A percentile compares a stretch with the other conserved stretches of the same genome.
Evolutionary conservation across 2,888 invertebrate species (phyloP).

Genomic region (Polymixis flavicincta): DNA sequence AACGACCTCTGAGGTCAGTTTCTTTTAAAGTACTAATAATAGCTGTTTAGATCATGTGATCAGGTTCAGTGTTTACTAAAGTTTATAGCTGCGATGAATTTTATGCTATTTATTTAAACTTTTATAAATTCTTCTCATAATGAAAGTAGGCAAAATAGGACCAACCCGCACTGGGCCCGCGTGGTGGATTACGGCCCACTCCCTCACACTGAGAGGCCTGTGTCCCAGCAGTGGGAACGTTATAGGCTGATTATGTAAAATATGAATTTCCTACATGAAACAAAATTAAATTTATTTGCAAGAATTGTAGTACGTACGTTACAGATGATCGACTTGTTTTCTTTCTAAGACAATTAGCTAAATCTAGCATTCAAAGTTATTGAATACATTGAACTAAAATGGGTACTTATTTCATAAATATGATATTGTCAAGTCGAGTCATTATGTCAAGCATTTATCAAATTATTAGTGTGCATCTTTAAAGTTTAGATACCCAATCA

Average conservation of each 20-base stretch:
- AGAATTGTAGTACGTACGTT: background rate
- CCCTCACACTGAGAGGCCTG: too few relatives aligned
- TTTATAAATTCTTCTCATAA: background rate
- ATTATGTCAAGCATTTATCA: background rate
- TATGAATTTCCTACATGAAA: background rate
- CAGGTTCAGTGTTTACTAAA: background rate
- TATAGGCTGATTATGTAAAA: too few relatives aligned
- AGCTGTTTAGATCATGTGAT: background rate
- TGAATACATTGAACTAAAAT: background rate
- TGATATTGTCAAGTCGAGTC: background rate
- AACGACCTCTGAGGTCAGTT: background rate
- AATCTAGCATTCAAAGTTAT: background rate
- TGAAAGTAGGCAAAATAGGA: background rate
- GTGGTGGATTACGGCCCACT: too few relatives aligned
- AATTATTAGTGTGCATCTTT: background rate
- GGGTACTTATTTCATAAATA: background rate
- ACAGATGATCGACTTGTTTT: background rate
- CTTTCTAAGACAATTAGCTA: background rate
- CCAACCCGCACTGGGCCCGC: too few relatives aligned
- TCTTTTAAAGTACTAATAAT: background rate
- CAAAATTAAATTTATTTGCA: background rate
- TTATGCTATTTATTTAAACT: background rate
- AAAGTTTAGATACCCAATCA: conserved; percentile 2
- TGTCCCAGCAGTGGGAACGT: too few relatives aligned
- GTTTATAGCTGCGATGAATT: background rate